Conservation (phyloP, 1,140 invertebrate species). For the Reticulitermes speratus region DNA sequence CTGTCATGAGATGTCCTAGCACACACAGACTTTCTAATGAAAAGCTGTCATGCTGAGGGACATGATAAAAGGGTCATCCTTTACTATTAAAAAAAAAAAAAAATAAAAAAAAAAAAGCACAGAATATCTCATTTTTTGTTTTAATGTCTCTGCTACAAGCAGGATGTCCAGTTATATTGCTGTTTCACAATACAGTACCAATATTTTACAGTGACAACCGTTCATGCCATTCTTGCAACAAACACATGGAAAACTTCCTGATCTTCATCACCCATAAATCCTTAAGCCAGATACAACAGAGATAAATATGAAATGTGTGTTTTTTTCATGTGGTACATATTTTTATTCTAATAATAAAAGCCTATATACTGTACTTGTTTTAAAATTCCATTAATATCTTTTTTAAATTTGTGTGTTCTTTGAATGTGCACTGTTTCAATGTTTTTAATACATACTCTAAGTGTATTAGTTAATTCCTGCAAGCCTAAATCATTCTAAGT, state of each 20-base stretch:
- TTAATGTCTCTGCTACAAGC: not conserved
- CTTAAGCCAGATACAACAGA: not conserved
- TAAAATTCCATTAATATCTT: conserved; percentile 7
- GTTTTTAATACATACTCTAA: not conserved
- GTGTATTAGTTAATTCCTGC: conserved; percentile 17
- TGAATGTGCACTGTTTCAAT: conserved; percentile 8
- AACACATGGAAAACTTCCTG: not conserved
- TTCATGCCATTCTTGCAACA: not conserved
- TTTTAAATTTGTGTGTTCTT: not conserved
- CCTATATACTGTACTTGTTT: not conserved
- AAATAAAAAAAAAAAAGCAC: not conserved
- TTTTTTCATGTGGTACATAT: not conserved
- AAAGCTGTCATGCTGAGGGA: too few species aligned
- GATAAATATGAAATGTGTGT: not conserved
- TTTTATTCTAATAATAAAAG: conserved; percentile 1
- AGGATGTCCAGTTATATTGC: not conserved
- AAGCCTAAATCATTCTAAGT: not conserved
- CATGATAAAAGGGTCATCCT: too few species aligned
- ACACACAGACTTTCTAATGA: too few species aligned
- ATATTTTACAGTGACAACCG: not conserved
- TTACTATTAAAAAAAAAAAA: too few species aligned
- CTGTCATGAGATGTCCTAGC: too few species aligned
- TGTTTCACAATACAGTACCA: not conserved
- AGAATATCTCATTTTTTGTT: not conserved
- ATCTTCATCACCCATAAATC: not conserved